Evolutionary conservation across 2,113 vertebrate species (phyloP).

Genomic region (Cepphus grylle): DNA sequence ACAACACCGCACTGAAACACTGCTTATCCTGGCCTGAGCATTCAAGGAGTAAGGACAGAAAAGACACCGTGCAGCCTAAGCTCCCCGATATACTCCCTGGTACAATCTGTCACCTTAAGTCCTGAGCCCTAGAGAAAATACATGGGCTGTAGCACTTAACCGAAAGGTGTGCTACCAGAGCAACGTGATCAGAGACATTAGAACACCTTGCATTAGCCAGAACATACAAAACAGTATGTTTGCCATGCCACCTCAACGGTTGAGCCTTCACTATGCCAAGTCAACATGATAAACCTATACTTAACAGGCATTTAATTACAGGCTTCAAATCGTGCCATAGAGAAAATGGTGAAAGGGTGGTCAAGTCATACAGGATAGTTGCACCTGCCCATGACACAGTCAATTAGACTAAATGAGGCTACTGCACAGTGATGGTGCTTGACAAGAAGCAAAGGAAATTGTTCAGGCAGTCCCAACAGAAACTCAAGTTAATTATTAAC

Average conservation of each 20-base stretch:
- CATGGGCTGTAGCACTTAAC: neutral
- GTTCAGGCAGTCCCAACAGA: neutral
- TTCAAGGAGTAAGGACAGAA: neutral
- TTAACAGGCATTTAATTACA: neutral
- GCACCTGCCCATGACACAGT: neutral
- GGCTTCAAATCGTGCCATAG: neutral
- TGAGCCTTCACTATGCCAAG: neutral
- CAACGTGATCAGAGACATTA: neutral
- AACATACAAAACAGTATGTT: neutral
- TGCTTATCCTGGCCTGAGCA: neutral
- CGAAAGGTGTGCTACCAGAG: neutral
- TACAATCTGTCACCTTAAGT: neutral
- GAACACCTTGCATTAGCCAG: neutral
- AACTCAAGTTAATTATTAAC: constrained; percentile 36
- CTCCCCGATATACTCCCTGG: neutral
- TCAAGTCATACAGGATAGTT: neutral
- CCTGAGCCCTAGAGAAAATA: neutral
- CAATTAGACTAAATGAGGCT: neutral
- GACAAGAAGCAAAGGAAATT: constrained; percentile 16
- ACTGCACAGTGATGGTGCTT: neutral
- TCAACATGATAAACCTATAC: neutral
- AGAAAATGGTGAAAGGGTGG: neutral
- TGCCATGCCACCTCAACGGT: neutral
- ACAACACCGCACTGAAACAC: neutral
- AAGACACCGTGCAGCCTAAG: accelerated